A percentile compares a stretch with the other conserved stretches of the same genome.
phyloP scores from a whole-genome alignment of 2,113 vertebrate species.

The Stigmatopora nigra region DNA sequence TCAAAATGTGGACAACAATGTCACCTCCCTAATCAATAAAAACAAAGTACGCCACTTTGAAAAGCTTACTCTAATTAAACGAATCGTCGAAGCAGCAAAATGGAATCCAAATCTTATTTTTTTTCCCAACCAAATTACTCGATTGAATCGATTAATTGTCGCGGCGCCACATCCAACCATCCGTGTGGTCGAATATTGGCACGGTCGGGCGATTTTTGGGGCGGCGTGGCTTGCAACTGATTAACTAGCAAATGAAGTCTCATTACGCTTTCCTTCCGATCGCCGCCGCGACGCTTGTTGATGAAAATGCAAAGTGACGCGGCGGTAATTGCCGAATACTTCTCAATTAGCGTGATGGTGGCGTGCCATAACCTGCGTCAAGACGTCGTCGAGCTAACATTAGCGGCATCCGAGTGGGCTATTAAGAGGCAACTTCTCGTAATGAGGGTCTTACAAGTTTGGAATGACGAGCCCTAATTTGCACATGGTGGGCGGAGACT shows the following conservation, averaged over 20 bases:
- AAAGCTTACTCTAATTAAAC: too few species aligned
- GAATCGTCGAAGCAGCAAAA: too few species aligned
- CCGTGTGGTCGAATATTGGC: not conserved
- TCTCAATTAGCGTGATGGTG: constrained; percentile 46
- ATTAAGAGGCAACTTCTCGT: not conserved
- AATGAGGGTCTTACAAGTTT: not conserved
- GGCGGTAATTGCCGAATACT: constrained; percentile 59
- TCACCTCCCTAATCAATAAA: too few species aligned
- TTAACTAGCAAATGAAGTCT: constrained; percentile 56
- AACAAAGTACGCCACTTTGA: too few species aligned
- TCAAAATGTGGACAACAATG: too few species aligned
- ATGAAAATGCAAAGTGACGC: constrained; percentile 63
- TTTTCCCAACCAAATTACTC: too few species aligned
- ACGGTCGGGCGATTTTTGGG: constrained; percentile 4
- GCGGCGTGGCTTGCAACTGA: constrained; percentile 33
- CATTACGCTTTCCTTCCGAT: constrained; percentile 60
- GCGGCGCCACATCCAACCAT: not conserved
- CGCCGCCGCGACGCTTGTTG: constrained; percentile 56
- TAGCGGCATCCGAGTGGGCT: not conserved
- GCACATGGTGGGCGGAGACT: not conserved
- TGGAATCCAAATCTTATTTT: too few species aligned
- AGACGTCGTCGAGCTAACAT: not conserved
- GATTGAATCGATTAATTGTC: too few species aligned
- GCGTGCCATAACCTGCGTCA: constrained; percentile 12
- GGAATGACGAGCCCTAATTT: not conserved